Evolutionary conservation across 2,113 vertebrate species (phyloP), one percentile per base, ranked within the genome.

Genomic region (Platysteira castanea): DNA sequence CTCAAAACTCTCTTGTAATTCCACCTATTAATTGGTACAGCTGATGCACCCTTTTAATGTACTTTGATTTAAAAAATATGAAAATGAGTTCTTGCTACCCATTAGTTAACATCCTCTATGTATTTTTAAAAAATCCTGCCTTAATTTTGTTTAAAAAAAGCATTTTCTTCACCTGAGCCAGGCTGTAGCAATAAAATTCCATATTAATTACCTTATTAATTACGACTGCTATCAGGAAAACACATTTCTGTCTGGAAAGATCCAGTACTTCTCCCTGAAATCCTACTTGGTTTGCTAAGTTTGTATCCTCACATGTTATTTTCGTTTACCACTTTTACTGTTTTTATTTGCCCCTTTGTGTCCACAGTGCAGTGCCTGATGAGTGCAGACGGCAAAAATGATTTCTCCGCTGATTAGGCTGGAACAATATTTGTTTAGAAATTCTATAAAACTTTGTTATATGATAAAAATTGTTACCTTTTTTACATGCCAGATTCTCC

Each of bases 301-400:
- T 91, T 95, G 21, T 50, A 50, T 68, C 47, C 68, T 42, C 91
- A 11, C 33, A 39, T 89, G 96, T 96, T 90, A 91, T 95, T 97
- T 96, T 94, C 26, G 75, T 97, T 95, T 93, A 60, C 57, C 64
- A 93, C 80, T 63, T 42, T 96, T 95, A 28, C 69, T 78, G 35
- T 47, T 96, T 95, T 67, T 94, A 76, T 95, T 96, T 96, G 74
- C 57, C 53, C 74, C 28, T 23, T 86, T 93, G 79, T 86, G 79
- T 93, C 20, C 24, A 61, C 28, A 74, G 3, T 6, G 3, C 75
- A 10, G 52, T 74, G 77, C 67, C 75, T 97, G 90, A 87, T 92
- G 91, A 90, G 89, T 91, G 79, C 64, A 94, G 94, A 75, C 93
- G 76, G 71, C 77, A 94, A 42, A 85, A 90, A 90, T 20, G 44